Percentiles rank a stretch among this genome's conserved stretches.
Conservation (phyloP, 2,888 invertebrate species). For the Fragum whitleyi region DNA sequence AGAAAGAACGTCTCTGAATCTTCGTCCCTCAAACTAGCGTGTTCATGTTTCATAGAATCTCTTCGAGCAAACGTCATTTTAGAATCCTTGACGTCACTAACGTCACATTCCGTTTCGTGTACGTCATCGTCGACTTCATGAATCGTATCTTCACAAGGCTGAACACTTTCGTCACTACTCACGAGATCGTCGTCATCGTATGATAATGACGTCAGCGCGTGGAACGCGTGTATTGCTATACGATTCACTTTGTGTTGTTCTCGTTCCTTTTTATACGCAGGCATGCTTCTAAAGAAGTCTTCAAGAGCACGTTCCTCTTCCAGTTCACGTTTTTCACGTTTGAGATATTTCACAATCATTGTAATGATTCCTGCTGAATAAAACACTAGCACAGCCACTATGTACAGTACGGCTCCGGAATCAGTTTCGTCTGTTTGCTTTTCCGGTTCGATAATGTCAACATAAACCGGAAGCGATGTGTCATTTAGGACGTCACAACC, state of each 20-base stretch:
- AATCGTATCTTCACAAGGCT: constrained; percentile 51
- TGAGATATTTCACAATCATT: constrained; percentile 80
- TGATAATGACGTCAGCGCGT: constrained; percentile 77
- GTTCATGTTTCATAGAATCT: neutral
- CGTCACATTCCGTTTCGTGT: constrained; percentile 12
- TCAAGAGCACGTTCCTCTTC: constrained; percentile 79
- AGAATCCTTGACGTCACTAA: neutral
- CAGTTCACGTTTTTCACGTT: constrained; percentile 75
- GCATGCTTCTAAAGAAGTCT: constrained; percentile 79
- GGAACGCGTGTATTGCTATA: constrained; percentile 80
- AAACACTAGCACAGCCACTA: constrained; percentile 77
- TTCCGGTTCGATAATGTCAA: constrained; percentile 52
- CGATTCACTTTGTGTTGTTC: constrained; percentile 77
- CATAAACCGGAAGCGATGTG: constrained; percentile 54
- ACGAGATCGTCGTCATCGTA: constrained; percentile 65
- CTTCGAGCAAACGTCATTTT: constrained; percentile 13
- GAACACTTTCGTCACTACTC: constrained; percentile 39
- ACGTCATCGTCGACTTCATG: constrained; percentile 47
- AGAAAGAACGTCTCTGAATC: constrained; percentile 3
- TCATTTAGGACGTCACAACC: constrained; percentile 58
- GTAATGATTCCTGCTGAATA: constrained; percentile 78
- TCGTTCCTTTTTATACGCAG: constrained; percentile 71
- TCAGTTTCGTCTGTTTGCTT: constrained; percentile 61
- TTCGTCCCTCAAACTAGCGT: neutral
- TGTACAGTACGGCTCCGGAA: constrained; percentile 78